Evolutionary conservation across 2,888 invertebrate genomes (phyloP), one percentile per base, ranked within the genome.

Genomic region (Neelides folsomi): DNA sequence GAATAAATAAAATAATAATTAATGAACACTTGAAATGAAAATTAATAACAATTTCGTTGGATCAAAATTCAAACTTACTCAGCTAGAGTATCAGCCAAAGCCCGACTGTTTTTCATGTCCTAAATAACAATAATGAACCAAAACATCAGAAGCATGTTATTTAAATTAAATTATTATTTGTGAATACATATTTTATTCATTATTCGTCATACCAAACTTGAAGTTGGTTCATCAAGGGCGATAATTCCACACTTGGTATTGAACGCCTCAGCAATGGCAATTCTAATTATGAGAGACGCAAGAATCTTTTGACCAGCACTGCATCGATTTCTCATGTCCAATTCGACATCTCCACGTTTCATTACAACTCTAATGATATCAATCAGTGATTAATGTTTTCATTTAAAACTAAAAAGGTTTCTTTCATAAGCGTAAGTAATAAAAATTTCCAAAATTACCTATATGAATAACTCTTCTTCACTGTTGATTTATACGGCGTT

Each of bases 271-370:
- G 98, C 95, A 51, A 99, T 74, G 1, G 98, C 97, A 71, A 99
- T 80, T 55, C 98, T 79, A 66, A 98, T 94, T 49, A 99, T 86
- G 19, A 99, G 78, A 42, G 88, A 95, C 0, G 95, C 97, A 36
- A 99, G 74, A 62, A 94, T 93, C 71, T 90, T 90, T 72, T 99
- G 98, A 1, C 98, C 98, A 27, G 98, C 97, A 72, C 93, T 93
- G 71, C 98, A 98, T 34, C 95, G 79, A 2, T 94, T 95, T 57
- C 92, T 79, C 97, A 99, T 97, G 68, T 98, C 97, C 64, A 98
- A 80, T 67, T 86, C 86, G 0, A 80, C 76, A 39, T 83, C 85
- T 65, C 83, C 82, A 71, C 92, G 93, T 34, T 83, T 79, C 75
- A 94, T 94, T 10, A 95, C 83, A 7, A 98, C 88, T 64, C 86